Base-by-base conservation (phyloP, 2,113 vertebrate species). In the Dromaius novaehollandiae region DNA sequence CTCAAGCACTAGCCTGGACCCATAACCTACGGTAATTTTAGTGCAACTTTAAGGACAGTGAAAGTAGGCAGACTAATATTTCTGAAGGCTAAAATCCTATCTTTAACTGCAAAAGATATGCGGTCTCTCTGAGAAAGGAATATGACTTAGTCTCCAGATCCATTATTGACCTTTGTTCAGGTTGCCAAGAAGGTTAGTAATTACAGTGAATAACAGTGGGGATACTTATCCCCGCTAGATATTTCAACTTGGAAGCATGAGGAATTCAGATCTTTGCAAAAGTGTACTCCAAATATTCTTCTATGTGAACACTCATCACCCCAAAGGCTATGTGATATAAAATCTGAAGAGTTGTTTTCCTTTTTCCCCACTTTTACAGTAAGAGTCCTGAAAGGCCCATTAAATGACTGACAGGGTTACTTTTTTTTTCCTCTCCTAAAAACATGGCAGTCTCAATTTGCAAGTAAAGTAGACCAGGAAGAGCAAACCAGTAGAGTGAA, bases 131-230 rank as follows among this genome's bases (percentile, higher is more conserved):
- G 30, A 80, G 75, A 83, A 13, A 61, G 61, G 78, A 89, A n/a
- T 66, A 76, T 61, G 68, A 81, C 90, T 95, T 91, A 83, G 50
- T 66, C 77, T 75, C 71, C 69, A 92, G 85, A 88, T 81, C 92
- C 77, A 74, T 58, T 86, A 80, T 4, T 88, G 88, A 84, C 92
- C 92, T 96, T 81, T 86, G 55, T 61, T 83, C 76, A 77, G 64
- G 65, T 10, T 86, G 90, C 88, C 82, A 96, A 86, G 68, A 74
- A 74, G 63, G 69, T 13, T 61, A 85, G 74, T 71, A 92, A 90
- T 66, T 91, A 93, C 68, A 78, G 2, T 21, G 58, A 91, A 1
- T 66, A 93, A 88, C 34, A 89, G 90, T 2, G 1, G 53, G 66
- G 79, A 82, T 36, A 61, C 10, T 22, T 22, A 77, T 58, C 68